Conservation (phyloP, 2,888 invertebrate genomes). For the Nomada hirtipes region DNA sequence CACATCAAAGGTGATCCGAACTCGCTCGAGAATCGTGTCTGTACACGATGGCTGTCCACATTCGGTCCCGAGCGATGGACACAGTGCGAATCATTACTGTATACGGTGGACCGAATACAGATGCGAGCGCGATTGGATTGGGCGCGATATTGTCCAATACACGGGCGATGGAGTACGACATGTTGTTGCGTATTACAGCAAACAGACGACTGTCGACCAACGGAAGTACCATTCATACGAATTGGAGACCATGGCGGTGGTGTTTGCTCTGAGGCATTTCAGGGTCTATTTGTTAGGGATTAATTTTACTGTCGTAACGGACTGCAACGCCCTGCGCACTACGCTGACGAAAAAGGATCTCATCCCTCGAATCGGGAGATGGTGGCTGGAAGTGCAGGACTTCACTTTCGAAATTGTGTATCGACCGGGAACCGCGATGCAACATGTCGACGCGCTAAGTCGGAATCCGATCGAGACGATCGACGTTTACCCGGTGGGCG, state of each 20-base stretch:
- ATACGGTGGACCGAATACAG: conserved; percentile 19
- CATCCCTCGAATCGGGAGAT: conserved; percentile 8
- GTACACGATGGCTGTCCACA: too few relatives aligned
- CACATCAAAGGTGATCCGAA: too few relatives aligned
- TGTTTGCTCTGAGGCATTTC: too few relatives aligned
- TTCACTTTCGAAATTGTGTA: conserved; percentile 18
- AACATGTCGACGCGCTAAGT: conserved; percentile 59
- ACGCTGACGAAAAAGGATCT: not conserved
- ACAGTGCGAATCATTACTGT: too few relatives aligned
- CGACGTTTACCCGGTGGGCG: conserved; percentile 33
- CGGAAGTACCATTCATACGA: too few relatives aligned
- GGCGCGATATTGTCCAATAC: conserved; percentile 30
- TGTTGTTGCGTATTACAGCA: not conserved
- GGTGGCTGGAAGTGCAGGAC: conserved; percentile 63
- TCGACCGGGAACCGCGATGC: not conserved
- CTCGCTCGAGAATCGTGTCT: too few relatives aligned
- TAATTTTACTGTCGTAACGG: not conserved
- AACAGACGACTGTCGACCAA: not conserved
- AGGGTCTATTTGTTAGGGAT: not conserved
- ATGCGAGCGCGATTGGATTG: conserved; percentile 32
- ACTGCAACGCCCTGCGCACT: not conserved
- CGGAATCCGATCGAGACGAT: conserved; percentile 52
- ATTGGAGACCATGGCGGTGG: too few relatives aligned
- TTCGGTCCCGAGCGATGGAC: too few relatives aligned
- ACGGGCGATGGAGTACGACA: not conserved